Percentiles rank a stretch among this genome's conserved stretches.
Evolutionary conservation across 2,113 vertebrate genomes (phyloP).

Genomic region (Cnemophilus loriae): DNA sequence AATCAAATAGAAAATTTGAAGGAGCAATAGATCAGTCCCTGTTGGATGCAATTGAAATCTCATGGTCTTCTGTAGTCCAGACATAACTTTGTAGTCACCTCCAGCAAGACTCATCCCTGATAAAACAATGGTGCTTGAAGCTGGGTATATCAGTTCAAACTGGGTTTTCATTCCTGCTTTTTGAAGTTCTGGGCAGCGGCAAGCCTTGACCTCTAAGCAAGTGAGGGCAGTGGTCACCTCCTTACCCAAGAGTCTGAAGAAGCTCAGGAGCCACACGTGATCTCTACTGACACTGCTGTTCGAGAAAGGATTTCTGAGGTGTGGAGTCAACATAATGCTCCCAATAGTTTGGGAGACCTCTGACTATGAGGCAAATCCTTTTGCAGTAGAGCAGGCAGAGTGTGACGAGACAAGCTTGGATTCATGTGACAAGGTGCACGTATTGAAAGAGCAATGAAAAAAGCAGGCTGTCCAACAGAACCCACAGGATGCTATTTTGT

Average conservation of each 20-base stretch:
- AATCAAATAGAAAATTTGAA: neutral
- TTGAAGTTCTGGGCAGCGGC: neutral
- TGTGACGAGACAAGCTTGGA: neutral
- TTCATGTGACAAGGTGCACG: rapidly evolving
- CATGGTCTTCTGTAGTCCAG: neutral
- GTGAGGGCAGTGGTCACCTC: neutral
- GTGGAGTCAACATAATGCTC: neutral
- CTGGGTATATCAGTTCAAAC: neutral
- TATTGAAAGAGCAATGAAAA: neutral
- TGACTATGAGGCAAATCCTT: neutral
- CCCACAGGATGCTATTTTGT: neutral
- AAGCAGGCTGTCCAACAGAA: neutral
- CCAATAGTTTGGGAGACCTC: neutral
- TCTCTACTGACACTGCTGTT: neutral
- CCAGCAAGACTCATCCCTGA: neutral
- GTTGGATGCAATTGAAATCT: neutral
- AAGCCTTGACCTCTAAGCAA: neutral
- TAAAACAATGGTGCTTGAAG: neutral
- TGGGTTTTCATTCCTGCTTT: neutral
- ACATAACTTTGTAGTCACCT: neutral
- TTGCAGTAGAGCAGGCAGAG: neutral
- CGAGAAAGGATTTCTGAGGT: neutral
- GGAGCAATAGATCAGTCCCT: neutral
- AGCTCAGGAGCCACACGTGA: neutral
- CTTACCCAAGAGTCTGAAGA: neutral